Evolutionary conservation across 1,140 invertebrate species (phyloP).

Genomic region (Pseudomyrmex pallidus): DNA sequence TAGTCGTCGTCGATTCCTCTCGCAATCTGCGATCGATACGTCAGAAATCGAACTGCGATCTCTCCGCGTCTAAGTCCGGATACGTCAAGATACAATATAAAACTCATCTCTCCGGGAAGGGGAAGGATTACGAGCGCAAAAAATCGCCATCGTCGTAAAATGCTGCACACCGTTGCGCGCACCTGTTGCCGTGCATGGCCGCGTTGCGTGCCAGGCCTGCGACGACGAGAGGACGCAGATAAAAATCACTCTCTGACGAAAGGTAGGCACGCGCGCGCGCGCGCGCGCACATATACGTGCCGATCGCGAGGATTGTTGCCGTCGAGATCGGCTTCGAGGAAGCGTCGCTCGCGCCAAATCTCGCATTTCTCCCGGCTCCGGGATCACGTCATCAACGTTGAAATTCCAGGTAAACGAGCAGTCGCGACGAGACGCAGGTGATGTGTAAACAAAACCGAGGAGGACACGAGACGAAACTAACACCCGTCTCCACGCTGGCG

Average conservation of each 20-base stretch:
- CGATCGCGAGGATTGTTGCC: not conserved
- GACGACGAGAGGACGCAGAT: constrained; percentile 38
- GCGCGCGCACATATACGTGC: not conserved
- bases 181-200: constrained; percentile 66
- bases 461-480: not conserved
- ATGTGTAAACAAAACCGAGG: not conserved
- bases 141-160: constrained; percentile 40
- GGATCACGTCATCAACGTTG: not conserved
- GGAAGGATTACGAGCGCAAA: not conserved
- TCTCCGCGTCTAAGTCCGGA: not conserved
- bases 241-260: constrained; percentile 35
- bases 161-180: constrained; percentile 65
- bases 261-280: not conserved
- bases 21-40: not conserved
- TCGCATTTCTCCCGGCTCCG: not conserved
- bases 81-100: not conserved
- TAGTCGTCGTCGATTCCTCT: constrained; percentile 19
- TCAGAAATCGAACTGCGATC: not conserved
- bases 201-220: constrained; percentile 18
- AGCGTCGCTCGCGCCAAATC: not conserved
- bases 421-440: too few relatives aligned
- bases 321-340: not conserved
- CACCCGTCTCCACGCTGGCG: not conserved
- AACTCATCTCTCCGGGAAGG: not conserved
- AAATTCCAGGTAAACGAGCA: not conserved